A percentile compares a stretch with the other conserved stretches of the same genome.
phyloP scores from a whole-genome alignment of 2,888 invertebrate species.

The Nemotelus pantherinus region DNA sequence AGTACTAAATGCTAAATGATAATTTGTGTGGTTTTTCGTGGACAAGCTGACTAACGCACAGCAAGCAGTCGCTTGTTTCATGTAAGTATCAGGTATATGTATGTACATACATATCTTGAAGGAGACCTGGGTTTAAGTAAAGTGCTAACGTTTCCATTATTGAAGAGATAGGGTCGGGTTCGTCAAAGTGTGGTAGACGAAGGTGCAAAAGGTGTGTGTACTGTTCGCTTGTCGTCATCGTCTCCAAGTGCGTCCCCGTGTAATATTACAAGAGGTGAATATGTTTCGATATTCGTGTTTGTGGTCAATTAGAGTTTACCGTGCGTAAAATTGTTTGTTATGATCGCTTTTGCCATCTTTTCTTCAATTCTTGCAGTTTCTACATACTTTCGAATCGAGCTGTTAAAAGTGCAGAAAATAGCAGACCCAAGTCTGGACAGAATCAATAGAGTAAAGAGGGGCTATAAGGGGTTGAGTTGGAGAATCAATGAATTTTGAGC shows the following conservation, averaged over 20 bases:
- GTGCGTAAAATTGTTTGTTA: constrained; percentile 47
- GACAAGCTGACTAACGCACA: background rate
- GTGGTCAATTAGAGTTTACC: constrained; percentile 47
- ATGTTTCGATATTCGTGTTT: constrained; percentile 45
- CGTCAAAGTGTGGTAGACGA: background rate
- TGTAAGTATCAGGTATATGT: too few species aligned
- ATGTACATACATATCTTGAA: too few species aligned
- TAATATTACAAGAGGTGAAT: constrained; percentile 27
- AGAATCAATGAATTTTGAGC: too few species aligned
- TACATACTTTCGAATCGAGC: too few species aligned
- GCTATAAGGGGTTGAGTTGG: too few species aligned
- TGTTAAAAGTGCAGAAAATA: too few species aligned
- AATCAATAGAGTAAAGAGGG: too few species aligned
- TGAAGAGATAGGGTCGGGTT: constrained; percentile 16
- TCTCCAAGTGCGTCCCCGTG: constrained; percentile 25
- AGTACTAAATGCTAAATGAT: constrained; percentile 7
- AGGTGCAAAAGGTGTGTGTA: constrained; percentile 31
- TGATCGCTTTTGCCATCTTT: constrained; percentile 36
- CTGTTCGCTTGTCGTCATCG: constrained; percentile 3
- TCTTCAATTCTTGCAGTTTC: background rate
- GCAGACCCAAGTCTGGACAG: too few species aligned
- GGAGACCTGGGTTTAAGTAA: background rate
- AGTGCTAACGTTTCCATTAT: constrained; percentile 21
- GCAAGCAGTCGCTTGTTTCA: too few species aligned
- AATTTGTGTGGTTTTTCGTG: constrained; percentile 29